Base-by-base conservation (phyloP, 2,888 invertebrate species). In the Boloria selene region DNA sequence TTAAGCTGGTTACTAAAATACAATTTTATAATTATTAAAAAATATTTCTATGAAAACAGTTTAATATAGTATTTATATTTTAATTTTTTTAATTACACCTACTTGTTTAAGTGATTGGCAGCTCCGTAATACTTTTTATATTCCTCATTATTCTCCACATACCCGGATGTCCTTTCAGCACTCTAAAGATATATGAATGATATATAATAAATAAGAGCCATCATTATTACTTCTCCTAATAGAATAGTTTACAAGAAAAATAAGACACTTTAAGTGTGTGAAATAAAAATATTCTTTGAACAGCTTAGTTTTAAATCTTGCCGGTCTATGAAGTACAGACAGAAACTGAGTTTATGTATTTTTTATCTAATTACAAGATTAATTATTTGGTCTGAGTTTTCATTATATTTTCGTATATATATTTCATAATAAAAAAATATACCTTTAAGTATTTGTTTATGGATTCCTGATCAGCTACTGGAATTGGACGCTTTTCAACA, bases 401-500 rank as follows among this genome's bases (percentile, higher is more conserved):
- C 31, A 10, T 3, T 38, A 1, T 10, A 38, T 38, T 38, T 2
- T 10, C 10, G 10, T 38, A 31, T 31, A 38, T 10, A 3, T 38
- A 38, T 10, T 38, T n/a, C n/a, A 38, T 38, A 38, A 10, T 38
- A 38, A 38, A 7, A n/a, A 38, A 10, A 38, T 38, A 38, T 80
- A 88, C 88, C 76, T 85, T 77, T 13, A 85, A 64, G 66, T 78
- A 79, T 76, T 84, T 88, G 54, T 83, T 85, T 3, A 84, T 72
- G 18, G 75, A 76, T 22, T 77, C 80, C 45, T 78, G 78, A 66
- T 88, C 85, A 49, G 82, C 75, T 2, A 89, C 77, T 17, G 85
- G 81, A 59, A 91, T 91, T 44, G 93, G 94, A 51, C 94, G 81
- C 71, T 90, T 93, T 80, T 96, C 96, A 0, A 96, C 96, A 0